phyloP scores from a whole-genome alignment of 2,888 invertebrate species.

The Agrochola lychnidis region DNA sequence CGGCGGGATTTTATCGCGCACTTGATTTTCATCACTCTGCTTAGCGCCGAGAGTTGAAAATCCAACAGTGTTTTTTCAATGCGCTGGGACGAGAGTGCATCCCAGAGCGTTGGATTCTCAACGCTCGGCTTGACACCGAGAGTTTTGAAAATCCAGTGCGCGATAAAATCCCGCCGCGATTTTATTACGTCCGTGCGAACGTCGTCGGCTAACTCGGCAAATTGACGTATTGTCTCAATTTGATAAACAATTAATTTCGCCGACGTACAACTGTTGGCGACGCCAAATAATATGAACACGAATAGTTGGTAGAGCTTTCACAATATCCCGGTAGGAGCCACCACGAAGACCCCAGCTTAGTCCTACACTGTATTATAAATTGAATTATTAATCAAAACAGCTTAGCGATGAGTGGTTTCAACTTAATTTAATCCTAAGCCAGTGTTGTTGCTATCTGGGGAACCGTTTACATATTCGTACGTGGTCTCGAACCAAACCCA shows the following conservation, averaged over 20 bases:
- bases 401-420: slow-evolving; percentile 62
- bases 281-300: background rate
- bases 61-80: no score
- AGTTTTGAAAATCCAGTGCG: no score
- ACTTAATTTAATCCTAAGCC: slow-evolving; percentile 67
- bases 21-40: no score
- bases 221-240: no score
- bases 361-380: slow-evolving; percentile 53
- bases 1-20: no score
- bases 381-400: slow-evolving; percentile 68
- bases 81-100: no score
- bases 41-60: no score
- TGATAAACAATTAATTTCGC: background rate
- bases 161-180: no score
- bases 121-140: no score
- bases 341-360: slow-evolving; percentile 40
- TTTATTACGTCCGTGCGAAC: no score
- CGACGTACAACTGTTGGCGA: background rate
- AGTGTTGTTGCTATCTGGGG: slow-evolving; percentile 52
- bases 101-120: no score
- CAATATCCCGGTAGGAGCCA: slow-evolving; percentile 8
- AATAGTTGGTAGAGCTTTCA: slow-evolving; percentile 15
- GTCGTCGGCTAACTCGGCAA: no score
- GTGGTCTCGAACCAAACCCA: slow-evolving; percentile 16
- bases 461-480: slow-evolving; percentile 58